A percentile compares a stretch with the other conserved stretches of the same genome.
Evolutionary conservation across 2,888 invertebrate genomes (phyloP).

Genomic region (Choristoneura rosaceana): DNA sequence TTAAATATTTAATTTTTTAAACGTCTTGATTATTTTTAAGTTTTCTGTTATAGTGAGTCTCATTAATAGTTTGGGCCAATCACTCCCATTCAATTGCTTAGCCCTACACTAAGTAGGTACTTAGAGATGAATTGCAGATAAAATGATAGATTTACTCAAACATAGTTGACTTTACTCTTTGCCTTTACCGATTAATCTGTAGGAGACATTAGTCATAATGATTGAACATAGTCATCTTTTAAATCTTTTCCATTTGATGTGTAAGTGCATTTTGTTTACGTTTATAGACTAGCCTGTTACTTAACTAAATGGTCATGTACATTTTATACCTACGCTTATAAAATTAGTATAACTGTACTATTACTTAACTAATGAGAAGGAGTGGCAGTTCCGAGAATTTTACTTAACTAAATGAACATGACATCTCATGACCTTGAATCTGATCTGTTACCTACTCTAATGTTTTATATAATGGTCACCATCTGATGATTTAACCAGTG

Average conservation of each 20-base stretch:
- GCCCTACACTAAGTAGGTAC: too few species aligned
- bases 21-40: neutral
- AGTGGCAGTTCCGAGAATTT: slow-evolving; percentile 30
- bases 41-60: neutral
- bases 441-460: slow-evolving; percentile 21
- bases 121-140: neutral
- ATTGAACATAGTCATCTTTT: too few species aligned
- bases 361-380: slow-evolving; percentile 34
- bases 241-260: neutral
- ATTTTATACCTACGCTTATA: neutral
- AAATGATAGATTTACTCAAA: neutral
- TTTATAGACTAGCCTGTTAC: neutral
- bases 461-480: slow-evolving; percentile 2
- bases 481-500: slow-evolving; percentile 24
- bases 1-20: neutral
- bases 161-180: neutral
- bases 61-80: neutral
- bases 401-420: slow-evolving; percentile 32
- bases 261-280: too few species aligned
- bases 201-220: too few species aligned
- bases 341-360: neutral
- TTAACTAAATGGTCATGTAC: neutral
- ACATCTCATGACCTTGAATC: slow-evolving; percentile 36
- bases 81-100: neutral
- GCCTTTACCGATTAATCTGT: too few species aligned